phyloP scores from a whole-genome alignment of 2,888 invertebrate species.

The Napeogenes inachia region DNA sequence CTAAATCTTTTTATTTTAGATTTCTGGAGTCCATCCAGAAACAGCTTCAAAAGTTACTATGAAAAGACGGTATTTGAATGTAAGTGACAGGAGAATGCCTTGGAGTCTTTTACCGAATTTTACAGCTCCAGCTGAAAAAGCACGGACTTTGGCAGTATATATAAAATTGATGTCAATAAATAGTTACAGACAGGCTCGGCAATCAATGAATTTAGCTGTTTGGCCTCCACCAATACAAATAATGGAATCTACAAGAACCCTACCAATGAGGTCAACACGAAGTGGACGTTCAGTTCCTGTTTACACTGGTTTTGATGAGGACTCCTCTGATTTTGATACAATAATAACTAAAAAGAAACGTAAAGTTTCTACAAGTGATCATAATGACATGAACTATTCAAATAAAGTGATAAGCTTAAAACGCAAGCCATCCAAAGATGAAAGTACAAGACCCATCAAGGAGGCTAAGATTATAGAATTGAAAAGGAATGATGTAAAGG shows the following conservation, averaged over 20 bases:
- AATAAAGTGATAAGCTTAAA: conserved; percentile 63
- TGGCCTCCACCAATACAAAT: conserved; percentile 71
- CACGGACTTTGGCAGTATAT: conserved; percentile 62
- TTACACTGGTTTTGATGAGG: conserved; percentile 68
- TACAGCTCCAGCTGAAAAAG: conserved; percentile 61
- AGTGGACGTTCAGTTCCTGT: conserved; percentile 66
- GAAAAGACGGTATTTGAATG: conserved; percentile 62
- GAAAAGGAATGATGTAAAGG: conserved; percentile 20
- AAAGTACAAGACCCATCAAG: conserved; percentile 36
- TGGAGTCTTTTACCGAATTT: conserved; percentile 63
- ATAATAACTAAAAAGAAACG: conserved; percentile 63
- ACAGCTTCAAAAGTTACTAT: conserved; percentile 45
- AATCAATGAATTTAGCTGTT: conserved; percentile 52
- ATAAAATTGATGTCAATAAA: conserved; percentile 68
- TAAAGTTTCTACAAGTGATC: conserved; percentile 57
- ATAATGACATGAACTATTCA: conserved; percentile 49
- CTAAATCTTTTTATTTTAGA: conserved; percentile 34
- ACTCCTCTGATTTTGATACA: conserved; percentile 65
- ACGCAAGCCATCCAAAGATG: conserved; percentile 61
- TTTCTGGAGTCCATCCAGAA: conserved; percentile 35
- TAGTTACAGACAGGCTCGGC: conserved; percentile 61
- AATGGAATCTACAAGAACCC: conserved; percentile 57
- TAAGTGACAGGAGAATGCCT: conserved; percentile 66
- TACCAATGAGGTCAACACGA: conserved; percentile 61
- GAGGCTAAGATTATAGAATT: conserved; percentile 29